Percentiles rank a stretch among this genome's conserved stretches.
phyloP scores from a whole-genome alignment of 2,797 vertebrate species.

The Darevskia mixta region DNA sequence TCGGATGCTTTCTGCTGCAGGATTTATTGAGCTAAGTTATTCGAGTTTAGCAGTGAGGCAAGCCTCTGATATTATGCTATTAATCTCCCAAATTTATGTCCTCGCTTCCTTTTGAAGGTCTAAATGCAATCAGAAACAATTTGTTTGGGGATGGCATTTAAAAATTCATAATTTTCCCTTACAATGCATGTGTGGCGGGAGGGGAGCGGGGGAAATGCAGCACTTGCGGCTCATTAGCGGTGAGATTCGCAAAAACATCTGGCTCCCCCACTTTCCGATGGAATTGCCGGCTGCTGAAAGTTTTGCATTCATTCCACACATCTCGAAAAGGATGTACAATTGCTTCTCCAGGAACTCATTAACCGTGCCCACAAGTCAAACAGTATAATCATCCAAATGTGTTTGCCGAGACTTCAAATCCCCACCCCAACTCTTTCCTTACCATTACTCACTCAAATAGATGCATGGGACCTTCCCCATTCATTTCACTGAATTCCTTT shows the following conservation, averaged over 20 bases:
- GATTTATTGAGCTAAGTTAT: slow-evolving; percentile 74
- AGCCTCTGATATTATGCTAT: slow-evolving; percentile 56
- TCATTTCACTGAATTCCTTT: neutral
- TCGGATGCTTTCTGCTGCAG: slow-evolving; percentile 73
- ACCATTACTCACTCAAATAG: no score
- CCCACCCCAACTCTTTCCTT: neutral
- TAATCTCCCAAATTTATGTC: slow-evolving; percentile 66
- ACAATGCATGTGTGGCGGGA: neutral
- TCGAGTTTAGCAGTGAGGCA: slow-evolving; percentile 72
- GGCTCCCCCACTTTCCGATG: slow-evolving; percentile 18
- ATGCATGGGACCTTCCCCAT: neutral
- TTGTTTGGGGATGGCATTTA: slow-evolving; percentile 58
- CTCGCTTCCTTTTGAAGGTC: slow-evolving; percentile 61
- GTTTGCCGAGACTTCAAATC: neutral
- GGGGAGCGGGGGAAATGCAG: neutral
- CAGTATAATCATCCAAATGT: neutral
- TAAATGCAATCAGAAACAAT: slow-evolving; percentile 70
- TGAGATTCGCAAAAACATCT: slow-evolving; percentile 32
- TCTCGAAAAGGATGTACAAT: neutral
- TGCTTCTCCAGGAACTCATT: neutral
- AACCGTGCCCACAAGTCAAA: neutral
- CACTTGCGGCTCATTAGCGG: slow-evolving; percentile 33
- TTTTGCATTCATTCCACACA: neutral
- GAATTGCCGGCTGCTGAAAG: slow-evolving; percentile 20
- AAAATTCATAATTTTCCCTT: slow-evolving; percentile 64